A percentile compares a stretch with the other conserved stretches of the same genome.
These are phyloP conservation scores for Cyanoliseus patagonus DNA, from an alignment of 2,113 vertebrate species.

Conservation along the genomic window DNA sequence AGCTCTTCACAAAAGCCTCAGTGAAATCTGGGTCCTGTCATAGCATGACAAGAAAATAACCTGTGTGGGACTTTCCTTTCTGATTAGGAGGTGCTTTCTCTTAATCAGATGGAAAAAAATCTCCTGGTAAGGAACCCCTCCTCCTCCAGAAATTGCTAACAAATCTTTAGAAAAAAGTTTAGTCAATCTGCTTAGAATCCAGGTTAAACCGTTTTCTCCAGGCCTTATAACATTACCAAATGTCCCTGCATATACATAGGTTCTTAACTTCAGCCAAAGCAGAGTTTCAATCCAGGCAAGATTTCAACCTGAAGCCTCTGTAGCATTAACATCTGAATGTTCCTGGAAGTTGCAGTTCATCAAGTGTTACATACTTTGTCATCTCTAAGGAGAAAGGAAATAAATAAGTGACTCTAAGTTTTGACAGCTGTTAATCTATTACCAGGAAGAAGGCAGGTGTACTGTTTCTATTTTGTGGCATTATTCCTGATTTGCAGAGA, in stretches of 20 bases:
- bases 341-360: slow-evolving; percentile 49
- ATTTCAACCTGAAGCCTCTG: slow-evolving; percentile 20
- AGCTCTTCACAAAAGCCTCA: slow-evolving; percentile 31
- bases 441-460: not conserved
- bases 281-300: slow-evolving; percentile 52
- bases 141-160: slow-evolving; percentile 45
- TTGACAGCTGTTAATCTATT: slow-evolving; percentile 1
- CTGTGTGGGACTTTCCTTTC: slow-evolving; percentile 45
- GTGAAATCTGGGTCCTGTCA: slow-evolving; percentile 44
- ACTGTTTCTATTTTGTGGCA: not conserved
- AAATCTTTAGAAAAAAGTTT: slow-evolving; percentile 62
- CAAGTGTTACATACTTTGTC: slow-evolving; percentile 9
- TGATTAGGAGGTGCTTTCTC: slow-evolving; percentile 9
- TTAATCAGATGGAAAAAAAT: slow-evolving; percentile 48
- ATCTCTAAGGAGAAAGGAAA: slow-evolving; percentile 35
- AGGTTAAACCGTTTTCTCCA: slow-evolving; percentile 52
- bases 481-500: not conserved
- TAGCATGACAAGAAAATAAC: slow-evolving; percentile 41
- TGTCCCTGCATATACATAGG: not conserved
- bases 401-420: slow-evolving; percentile 8
- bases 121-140: slow-evolving; percentile 1
- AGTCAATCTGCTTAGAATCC: slow-evolving; percentile 33
- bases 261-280: slow-evolving; percentile 36
- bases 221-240: slow-evolving; percentile 3
- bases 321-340: slow-evolving; percentile 9